Base-by-base conservation (phyloP, 2,888 invertebrate genomes). In the Yponomeuta plumbellus region DNA sequence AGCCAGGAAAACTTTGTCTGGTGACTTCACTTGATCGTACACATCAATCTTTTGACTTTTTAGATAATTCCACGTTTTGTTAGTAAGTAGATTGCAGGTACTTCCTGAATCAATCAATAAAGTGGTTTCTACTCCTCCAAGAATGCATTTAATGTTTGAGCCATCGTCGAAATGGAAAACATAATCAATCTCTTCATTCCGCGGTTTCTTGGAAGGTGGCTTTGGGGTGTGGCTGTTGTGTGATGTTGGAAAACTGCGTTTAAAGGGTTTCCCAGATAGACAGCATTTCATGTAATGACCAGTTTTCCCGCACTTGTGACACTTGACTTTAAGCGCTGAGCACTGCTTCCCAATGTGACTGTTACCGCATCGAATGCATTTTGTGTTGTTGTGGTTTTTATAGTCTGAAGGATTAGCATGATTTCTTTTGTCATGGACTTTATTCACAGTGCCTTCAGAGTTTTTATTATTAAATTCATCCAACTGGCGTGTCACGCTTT, bases 41-140 rank as follows among this genome's bases (percentile, higher is more conserved):
- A 44, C 23, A 23, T 52, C 4, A 40, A 64, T 20, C 11, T 58
- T 26, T 1, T 59, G 39, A 10, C 26, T 57, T 20, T 64, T 52
- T 52, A 62, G 58, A 1, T 44, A 0, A 70, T 56, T 6, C 72
- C 61, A 10, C 62, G 67, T 61, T 68, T 65, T 71, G 71, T 74
- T 0, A 23, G 20, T 62, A 10, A 61, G 39, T 6, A 61, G 40
- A 52, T 66, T 66, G 11, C 26, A 34, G 26, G 61, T 66, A 21
- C 66, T 61, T 5, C 66, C 66, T 23, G 66, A 66, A 23, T 66
- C 66, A n/a, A 66, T 22, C 11, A 66, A 17, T 58, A 66, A 58
- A n/a, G 63, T 58, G 11, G 57, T 61, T 34, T 66, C 17, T 13
- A 66, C 61, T 20, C 44, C 66, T 11, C 66, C 66, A 10, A 66